phyloP scores from a whole-genome alignment of 1,140 invertebrate species.

The Drosophila ercepeae region DNA sequence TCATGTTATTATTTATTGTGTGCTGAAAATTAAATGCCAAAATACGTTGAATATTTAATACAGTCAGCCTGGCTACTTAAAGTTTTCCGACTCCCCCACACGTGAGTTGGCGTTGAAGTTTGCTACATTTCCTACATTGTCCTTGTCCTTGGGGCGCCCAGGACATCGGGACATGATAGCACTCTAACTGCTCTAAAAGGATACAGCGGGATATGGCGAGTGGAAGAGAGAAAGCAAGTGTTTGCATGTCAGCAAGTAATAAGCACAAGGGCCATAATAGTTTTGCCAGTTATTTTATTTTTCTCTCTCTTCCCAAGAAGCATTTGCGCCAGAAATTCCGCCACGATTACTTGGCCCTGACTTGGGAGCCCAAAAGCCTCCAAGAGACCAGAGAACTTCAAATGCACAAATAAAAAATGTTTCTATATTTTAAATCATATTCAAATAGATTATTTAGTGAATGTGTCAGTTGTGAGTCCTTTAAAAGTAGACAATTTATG shows the following conservation, averaged over 20 bases:
- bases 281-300: constrained; percentile 74
- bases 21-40: constrained; percentile 79
- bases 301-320: constrained; percentile 22
- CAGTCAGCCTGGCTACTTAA: constrained; percentile 34
- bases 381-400: constrained; percentile 23
- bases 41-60: constrained; percentile 79
- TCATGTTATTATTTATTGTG: constrained; percentile 81
- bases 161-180: constrained; percentile 39
- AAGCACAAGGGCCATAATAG: constrained; percentile 82
- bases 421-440: not conserved
- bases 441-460: too few species aligned
- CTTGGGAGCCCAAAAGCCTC: constrained; percentile 16
- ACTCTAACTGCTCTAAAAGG: constrained; percentile 26
- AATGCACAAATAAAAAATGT: constrained; percentile 2
- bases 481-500: too few species aligned
- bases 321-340: constrained; percentile 54
- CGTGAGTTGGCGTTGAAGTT: constrained; percentile 49
- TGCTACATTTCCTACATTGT: constrained; percentile 53
- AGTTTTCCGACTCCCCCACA: constrained; percentile 34
- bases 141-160: constrained; percentile 69
- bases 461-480: too few species aligned
- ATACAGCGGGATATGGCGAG: constrained; percentile 4
- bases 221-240: constrained; percentile 54
- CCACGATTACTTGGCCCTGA: constrained; percentile 61
- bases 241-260: constrained; percentile 82